Conservation (phyloP, 37 sponge, comb jelly and placozoan genomes). For the Crambe crambe region DNA sequence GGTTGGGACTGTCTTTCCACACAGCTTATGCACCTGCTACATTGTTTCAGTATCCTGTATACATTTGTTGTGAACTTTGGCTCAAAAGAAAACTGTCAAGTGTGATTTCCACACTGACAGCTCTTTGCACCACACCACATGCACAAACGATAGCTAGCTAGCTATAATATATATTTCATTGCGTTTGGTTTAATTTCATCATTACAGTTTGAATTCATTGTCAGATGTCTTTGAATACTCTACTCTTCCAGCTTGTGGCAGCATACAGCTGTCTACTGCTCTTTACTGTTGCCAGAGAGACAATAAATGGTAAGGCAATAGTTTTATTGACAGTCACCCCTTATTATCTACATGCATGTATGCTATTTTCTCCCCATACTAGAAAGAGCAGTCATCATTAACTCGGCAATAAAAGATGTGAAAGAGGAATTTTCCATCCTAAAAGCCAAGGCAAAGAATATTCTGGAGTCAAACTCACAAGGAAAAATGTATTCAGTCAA, state of each 20-base stretch:
- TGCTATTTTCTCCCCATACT: not conserved
- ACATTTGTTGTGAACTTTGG: too few relatives aligned
- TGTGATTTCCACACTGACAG: too few relatives aligned
- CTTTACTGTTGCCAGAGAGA: not conserved
- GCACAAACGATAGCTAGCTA: too few relatives aligned
- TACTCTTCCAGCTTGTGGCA: not conserved
- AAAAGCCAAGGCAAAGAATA: too few relatives aligned
- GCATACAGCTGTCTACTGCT: not conserved
- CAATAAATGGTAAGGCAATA: not conserved
- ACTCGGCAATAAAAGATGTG: not conserved
- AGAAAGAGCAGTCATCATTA: not conserved
- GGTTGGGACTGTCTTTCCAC: too few relatives aligned
- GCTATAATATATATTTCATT: too few relatives aligned
- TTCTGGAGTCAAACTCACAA: not conserved
- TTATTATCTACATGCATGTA: not conserved
- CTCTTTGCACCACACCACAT: too few relatives aligned
- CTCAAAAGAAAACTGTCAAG: too few relatives aligned
- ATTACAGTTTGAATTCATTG: too few relatives aligned
- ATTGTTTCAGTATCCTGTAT: too few relatives aligned
- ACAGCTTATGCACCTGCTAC: too few relatives aligned
- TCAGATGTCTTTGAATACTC: not conserved
- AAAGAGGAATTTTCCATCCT: not conserved
- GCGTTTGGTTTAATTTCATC: too few relatives aligned
- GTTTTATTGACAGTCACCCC: not conserved
- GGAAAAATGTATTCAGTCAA: not conserved